Conservation (phyloP, 2,888 invertebrate species). For the Augochlorella aurata region DNA sequence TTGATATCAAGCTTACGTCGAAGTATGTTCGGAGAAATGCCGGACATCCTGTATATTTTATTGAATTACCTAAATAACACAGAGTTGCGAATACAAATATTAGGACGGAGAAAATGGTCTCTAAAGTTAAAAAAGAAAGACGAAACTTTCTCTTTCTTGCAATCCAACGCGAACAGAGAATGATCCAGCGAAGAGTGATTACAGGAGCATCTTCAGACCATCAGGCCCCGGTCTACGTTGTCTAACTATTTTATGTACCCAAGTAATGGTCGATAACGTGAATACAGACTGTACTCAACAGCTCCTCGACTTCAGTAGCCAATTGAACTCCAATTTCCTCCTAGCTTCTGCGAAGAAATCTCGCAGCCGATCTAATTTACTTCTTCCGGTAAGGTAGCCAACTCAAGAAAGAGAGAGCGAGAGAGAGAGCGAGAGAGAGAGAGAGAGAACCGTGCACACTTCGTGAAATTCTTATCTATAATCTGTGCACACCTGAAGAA, state of each 20-base stretch:
- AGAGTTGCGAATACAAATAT: too few species aligned
- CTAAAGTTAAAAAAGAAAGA: too few species aligned
- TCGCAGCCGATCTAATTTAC: slow-evolving; percentile 2
- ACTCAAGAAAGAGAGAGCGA: background rate
- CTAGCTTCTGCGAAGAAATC: background rate
- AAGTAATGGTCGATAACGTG: background rate
- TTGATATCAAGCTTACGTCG: too few species aligned
- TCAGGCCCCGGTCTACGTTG: background rate
- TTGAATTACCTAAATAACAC: too few species aligned
- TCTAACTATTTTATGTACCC: background rate
- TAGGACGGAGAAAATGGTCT: too few species aligned
- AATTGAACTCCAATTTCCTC: slow-evolving; percentile 3
- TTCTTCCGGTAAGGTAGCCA: background rate
- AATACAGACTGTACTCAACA: background rate
- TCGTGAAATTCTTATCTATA: background rate
- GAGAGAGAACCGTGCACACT: background rate
- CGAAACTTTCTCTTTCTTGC: too few species aligned
- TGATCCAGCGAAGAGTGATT: background rate
- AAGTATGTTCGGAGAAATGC: too few species aligned
- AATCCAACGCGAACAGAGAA: background rate
- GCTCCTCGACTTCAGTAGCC: background rate
- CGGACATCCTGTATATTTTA: too few species aligned
- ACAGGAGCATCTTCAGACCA: background rate
- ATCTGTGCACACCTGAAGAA: background rate
- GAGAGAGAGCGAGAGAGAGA: background rate